Evolutionary conservation across 2,113 vertebrate species (phyloP).

Genomic region (Cebus imitator): DNA sequence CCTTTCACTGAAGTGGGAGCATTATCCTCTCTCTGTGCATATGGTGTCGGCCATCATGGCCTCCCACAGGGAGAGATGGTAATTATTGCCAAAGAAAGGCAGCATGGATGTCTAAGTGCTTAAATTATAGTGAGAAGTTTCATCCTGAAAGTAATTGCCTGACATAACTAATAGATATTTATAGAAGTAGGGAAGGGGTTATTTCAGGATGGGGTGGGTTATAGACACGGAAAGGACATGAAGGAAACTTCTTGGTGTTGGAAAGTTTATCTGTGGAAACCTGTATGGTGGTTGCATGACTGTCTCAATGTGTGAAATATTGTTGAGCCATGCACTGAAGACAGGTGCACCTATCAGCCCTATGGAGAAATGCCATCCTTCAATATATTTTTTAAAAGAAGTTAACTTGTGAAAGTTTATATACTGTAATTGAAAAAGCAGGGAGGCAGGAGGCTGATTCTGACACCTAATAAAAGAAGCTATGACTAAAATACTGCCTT

Average conservation of each 20-base stretch:
- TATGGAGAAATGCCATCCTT: background rate
- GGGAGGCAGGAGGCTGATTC: background rate
- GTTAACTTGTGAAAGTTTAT: background rate
- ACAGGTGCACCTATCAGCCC: background rate
- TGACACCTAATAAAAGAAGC: background rate
- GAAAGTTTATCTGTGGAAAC: background rate
- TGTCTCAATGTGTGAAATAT: background rate
- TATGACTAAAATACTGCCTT: background rate
- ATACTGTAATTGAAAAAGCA: background rate
- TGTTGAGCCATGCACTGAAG: background rate
- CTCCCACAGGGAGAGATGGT: rapidly evolving
- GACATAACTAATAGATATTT: background rate
- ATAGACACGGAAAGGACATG: background rate
- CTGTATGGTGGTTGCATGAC: background rate
- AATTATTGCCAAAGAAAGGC: background rate
- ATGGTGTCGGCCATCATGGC: background rate
- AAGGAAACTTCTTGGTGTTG: background rate
- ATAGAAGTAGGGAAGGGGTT: background rate
- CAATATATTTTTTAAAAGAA: background rate
- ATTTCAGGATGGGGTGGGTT: background rate
- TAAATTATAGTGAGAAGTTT: background rate
- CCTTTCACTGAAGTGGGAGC: background rate
- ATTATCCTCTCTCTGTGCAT: rapidly evolving
- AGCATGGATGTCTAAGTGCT: background rate
- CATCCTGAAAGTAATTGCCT: background rate